A percentile compares a stretch with the other conserved stretches of the same genome.
phyloP scores from a whole-genome alignment of 2,113 vertebrate species.

The Campylomormyrus tamandua region DNA sequence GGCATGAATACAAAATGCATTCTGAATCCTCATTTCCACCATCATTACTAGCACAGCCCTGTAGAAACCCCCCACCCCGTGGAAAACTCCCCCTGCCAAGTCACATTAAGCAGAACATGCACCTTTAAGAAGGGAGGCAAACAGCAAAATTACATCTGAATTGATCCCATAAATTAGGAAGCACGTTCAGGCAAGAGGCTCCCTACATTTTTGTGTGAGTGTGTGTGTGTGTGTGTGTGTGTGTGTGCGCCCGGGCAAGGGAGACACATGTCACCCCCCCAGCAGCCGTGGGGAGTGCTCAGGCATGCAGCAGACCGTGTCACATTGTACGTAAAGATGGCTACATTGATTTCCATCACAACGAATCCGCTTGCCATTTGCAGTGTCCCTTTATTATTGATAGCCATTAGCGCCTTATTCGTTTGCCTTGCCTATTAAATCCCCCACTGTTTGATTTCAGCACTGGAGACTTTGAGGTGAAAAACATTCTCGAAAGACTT shows the following conservation, averaged over 20 bases:
- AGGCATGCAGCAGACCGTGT: background rate
- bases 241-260: background rate
- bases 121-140: background rate
- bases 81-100: background rate
- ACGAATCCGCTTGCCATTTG: slow-evolving; percentile 4
- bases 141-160: background rate
- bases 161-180: background rate
- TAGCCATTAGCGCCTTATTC: background rate
- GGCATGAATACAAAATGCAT: background rate
- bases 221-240: background rate
- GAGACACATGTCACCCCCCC: background rate
- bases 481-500: background rate
- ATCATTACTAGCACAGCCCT: background rate
- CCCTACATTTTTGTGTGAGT: background rate
- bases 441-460: background rate
- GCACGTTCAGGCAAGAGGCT: background rate
- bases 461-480: background rate
- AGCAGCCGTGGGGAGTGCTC: background rate
- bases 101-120: background rate
- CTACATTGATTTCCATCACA: background rate
- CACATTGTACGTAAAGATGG: background rate
- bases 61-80: background rate
- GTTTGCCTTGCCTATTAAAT: background rate
- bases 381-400: background rate
- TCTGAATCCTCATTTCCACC: background rate